Evolutionary conservation across 23 tunicate species (phyloP).

Genomic region (Styela clava): DNA sequence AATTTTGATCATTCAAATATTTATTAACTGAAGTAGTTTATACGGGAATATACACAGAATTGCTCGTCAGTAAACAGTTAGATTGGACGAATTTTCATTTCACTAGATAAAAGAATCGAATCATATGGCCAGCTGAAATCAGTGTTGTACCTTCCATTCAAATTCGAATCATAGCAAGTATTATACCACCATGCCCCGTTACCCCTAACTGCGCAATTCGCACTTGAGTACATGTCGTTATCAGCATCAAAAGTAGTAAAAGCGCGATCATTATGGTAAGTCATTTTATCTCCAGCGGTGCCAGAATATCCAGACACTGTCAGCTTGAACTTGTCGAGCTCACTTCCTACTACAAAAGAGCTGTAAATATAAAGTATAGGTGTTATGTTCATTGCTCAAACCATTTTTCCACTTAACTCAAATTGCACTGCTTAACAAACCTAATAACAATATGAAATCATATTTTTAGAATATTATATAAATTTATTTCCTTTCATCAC

Average conservation of each 20-base stretch:
- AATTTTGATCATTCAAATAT: too few species aligned
- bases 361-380: background rate
- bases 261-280: background rate
- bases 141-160: constrained; percentile 1
- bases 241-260: constrained; percentile 1
- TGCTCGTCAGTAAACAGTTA: too few species aligned
- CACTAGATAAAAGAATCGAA: background rate
- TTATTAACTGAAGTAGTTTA: too few species aligned
- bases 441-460: too few species aligned
- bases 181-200: constrained; percentile 7
- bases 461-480: too few species aligned
- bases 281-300: background rate
- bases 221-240: background rate
- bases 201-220: background rate
- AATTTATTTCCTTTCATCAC: too few species aligned
- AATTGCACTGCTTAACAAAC: too few species aligned
- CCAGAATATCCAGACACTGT: background rate
- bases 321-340: background rate
- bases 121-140: background rate
- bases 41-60: too few species aligned
- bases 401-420: too few species aligned
- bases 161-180: background rate
- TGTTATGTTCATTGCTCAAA: too few species aligned
- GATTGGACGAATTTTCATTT: background rate
- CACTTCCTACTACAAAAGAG: background rate